phyloP scores from a whole-genome alignment of 2,113 vertebrate genomes.

The Aptenodytes forsteri region DNA sequence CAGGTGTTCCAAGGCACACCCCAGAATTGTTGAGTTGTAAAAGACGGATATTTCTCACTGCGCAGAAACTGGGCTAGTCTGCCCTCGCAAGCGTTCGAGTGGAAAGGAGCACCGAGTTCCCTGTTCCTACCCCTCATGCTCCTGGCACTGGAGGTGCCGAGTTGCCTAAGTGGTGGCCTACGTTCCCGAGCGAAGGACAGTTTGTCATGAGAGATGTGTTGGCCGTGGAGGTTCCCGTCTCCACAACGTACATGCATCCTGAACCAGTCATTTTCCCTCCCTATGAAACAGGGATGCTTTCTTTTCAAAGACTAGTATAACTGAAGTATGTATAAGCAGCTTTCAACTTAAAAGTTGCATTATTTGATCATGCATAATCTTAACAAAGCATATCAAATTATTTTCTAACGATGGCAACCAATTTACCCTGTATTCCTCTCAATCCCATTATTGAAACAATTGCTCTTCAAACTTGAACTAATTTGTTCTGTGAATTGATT shows the following conservation, averaged over 20 bases:
- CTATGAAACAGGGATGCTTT: background rate
- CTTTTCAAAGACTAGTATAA: background rate
- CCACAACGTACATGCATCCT: background rate
- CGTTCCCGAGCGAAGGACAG: background rate
- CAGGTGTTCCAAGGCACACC: background rate
- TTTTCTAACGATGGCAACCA: background rate
- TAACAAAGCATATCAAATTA: background rate
- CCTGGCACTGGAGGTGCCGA: background rate
- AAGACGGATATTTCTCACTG: background rate
- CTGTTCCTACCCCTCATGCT: background rate
- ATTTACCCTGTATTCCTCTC: background rate
- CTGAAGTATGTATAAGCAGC: background rate
- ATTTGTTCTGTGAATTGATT: background rate
- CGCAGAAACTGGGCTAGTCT: background rate
- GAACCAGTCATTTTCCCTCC: background rate
- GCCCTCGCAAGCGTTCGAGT: fast-evolving
- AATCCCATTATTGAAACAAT: background rate
- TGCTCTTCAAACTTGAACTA: background rate
- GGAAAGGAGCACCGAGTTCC: background rate
- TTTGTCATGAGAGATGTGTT: background rate
- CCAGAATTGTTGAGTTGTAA: background rate
- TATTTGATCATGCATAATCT: background rate
- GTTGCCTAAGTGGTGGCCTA: background rate
- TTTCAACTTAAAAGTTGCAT: background rate
- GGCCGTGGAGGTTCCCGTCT: background rate